Evolutionary conservation across 2,113 vertebrate species (phyloP).

Genomic region (Anolis carolinensis): DNA sequence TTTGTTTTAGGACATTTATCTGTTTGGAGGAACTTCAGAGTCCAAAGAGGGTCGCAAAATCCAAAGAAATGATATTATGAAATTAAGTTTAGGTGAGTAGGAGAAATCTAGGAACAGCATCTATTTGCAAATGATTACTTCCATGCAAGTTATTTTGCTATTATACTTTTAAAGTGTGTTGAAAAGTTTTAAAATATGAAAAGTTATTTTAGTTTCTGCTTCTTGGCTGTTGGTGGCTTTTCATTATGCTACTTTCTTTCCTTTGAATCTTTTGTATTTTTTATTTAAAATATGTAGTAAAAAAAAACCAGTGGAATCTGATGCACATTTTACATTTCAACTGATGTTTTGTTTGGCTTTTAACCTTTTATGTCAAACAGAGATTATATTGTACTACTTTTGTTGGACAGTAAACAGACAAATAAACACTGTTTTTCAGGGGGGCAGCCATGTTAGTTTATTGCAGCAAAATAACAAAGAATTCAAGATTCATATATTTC

Average conservation of each 20-base stretch:
- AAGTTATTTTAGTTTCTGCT: not conserved
- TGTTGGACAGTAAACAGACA: not conserved
- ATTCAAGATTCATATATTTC: too few relatives aligned
- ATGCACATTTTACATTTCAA: not conserved
- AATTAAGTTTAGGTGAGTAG: constrained; percentile 75
- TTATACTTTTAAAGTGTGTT: not conserved
- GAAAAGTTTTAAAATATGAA: not conserved
- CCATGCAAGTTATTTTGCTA: not conserved
- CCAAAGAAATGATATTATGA: constrained; percentile 73
- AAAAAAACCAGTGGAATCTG: not conserved
- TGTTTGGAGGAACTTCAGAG: constrained; percentile 71
- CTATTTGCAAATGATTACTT: not conserved
- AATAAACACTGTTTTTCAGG: too few relatives aligned
- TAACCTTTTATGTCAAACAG: not conserved
- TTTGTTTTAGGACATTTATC: constrained; percentile 74
- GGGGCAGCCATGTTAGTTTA: too few relatives aligned
- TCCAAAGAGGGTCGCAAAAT: constrained; percentile 58
- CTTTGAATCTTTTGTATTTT: not conserved
- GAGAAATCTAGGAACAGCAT: not conserved
- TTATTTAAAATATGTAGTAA: not conserved
- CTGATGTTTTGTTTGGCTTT: not conserved
- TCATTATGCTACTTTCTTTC: not conserved
- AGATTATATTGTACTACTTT: not conserved
- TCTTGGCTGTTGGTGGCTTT: not conserved
- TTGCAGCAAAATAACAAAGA: too few relatives aligned